These are phyloP conservation scores for Corythaixoides concolor DNA, from an alignment of 2,113 vertebrate genomes.

Conservation along the genomic window DNA sequence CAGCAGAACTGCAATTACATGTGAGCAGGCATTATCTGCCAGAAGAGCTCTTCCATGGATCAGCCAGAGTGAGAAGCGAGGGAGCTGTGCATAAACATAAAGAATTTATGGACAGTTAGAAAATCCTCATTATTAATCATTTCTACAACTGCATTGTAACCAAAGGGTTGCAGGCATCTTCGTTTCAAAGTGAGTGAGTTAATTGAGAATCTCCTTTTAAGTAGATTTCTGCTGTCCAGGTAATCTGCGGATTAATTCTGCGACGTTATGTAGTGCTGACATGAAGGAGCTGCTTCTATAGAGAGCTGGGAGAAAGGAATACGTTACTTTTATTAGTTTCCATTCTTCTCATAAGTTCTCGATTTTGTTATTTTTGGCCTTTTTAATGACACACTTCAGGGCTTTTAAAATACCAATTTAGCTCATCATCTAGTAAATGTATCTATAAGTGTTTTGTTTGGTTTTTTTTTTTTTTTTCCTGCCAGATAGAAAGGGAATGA, in stretches of 20 bases:
- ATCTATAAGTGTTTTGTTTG: neutral
- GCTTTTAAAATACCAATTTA: neutral
- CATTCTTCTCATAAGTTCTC: neutral
- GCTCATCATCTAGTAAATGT: neutral
- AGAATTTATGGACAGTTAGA: neutral
- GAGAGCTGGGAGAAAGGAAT: neutral
- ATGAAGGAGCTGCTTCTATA: neutral
- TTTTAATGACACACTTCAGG: neutral
- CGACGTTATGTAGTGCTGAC: neutral
- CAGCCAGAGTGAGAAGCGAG: neutral
- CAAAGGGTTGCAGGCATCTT: neutral
- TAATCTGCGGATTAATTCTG: neutral
- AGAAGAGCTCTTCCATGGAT: neutral
- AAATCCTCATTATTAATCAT: neutral
- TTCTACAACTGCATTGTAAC: neutral
- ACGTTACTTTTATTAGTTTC: neutral
- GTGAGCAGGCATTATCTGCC: neutral
- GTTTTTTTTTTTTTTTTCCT: neutral
- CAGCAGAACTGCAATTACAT: neutral
- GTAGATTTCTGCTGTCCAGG: neutral
- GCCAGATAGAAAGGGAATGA: neutral
- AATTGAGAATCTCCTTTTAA: conserved; percentile 5
- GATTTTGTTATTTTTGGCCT: neutral
- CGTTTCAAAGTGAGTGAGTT: neutral
- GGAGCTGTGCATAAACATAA: neutral